phyloP scores from a whole-genome alignment of 37 sponge, comb jelly and placozoan genomes.

The Crambe crambe region DNA sequence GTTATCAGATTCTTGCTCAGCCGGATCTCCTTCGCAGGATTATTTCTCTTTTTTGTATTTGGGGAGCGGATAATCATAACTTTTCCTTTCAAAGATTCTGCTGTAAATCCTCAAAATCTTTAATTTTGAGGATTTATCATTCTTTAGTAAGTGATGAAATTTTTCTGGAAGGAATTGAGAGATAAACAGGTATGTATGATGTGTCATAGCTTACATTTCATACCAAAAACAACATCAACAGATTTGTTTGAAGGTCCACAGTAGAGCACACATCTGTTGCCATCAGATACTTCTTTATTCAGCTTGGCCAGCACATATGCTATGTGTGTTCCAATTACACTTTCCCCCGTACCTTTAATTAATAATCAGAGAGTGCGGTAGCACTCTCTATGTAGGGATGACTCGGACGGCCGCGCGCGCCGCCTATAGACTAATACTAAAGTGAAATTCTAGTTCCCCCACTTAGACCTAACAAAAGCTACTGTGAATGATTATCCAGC shows the following conservation, averaged over 20 bases:
- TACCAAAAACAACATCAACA: constrained; percentile 77
- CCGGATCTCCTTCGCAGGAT: background rate
- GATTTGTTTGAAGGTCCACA: constrained; percentile 79
- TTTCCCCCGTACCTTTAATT: constrained; percentile 69
- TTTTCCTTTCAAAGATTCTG: constrained; percentile 28
- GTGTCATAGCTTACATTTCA: no score
- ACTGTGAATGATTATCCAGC: no score
- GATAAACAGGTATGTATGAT: no score
- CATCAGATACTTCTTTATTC: constrained; percentile 6
- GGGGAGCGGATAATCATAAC: no score
- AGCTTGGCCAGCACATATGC: constrained; percentile 54
- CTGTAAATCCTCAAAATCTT: constrained; percentile 57
- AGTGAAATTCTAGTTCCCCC: no score
- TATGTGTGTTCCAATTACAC: constrained; percentile 76
- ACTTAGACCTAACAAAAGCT: no score
- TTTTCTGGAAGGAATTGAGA: no score
- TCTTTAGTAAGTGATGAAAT: background rate
- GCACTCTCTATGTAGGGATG: background rate
- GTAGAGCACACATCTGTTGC: constrained; percentile 56
- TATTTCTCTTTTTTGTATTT: no score
- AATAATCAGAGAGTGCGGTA: background rate
- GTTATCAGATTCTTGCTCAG: background rate
- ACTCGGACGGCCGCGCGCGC: no score
- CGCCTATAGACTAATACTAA: no score
- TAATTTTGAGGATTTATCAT: background rate